Conservation (phyloP, 2,888 invertebrate species). For the Leptogaster cylindrica region DNA sequence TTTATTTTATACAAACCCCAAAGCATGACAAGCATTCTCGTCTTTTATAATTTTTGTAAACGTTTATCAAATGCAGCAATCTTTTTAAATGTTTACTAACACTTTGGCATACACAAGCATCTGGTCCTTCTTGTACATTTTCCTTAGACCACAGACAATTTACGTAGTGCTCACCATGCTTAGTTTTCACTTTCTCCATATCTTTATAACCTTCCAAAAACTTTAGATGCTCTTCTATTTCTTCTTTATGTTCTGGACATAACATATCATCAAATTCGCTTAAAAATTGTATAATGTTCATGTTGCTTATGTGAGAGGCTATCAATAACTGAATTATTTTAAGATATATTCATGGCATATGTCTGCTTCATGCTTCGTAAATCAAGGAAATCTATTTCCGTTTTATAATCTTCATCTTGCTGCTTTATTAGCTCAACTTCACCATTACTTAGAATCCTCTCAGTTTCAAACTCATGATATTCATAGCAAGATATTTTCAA, state of each 20-base stretch:
- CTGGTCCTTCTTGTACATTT: no score
- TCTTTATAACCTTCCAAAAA: no score
- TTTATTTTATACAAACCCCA: no score
- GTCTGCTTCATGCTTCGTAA: conserved; percentile 1
- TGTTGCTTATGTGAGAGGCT: not conserved
- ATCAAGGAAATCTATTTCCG: conserved; percentile 2
- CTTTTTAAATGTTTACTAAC: no score
- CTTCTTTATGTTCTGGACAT: not conserved
- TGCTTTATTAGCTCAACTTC: conserved; percentile 42
- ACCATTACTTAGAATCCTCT: conserved; percentile 42
- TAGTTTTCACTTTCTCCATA: no score
- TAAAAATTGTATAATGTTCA: conserved; percentile 5
- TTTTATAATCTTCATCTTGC: conserved; percentile 6
- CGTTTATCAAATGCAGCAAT: no score
- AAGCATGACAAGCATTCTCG: no score
- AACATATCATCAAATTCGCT: not conserved
- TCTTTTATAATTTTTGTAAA: no score
- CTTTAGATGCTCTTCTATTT: not conserved
- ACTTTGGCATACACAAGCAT: no score
- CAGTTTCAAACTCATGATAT: conserved; percentile 42
- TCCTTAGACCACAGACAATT: no score
- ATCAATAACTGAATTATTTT: conserved; percentile 3
- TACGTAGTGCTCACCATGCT: no score
- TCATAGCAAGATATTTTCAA: conserved; percentile 44
- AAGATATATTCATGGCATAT: conserved; percentile 15